Base-by-base conservation (phyloP, 1,140 invertebrate genomes). In the Drosophila tani region DNA sequence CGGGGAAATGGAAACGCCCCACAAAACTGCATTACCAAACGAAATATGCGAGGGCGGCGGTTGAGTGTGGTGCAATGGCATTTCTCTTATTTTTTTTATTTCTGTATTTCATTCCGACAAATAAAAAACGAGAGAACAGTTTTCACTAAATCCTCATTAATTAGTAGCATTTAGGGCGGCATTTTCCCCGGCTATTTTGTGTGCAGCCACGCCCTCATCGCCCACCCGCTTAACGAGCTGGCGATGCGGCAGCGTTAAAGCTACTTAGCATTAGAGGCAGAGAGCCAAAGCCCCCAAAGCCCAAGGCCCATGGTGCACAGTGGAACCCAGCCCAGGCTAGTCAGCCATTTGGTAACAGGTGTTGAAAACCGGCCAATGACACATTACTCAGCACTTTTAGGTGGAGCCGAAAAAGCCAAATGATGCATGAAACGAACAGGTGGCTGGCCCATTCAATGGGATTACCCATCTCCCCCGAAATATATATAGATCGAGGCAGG, bases 81-180 rank as follows among this genome's bases (percentile, higher is more conserved):
- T 73, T 74, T 65, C 12, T 11, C 29, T 24, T 57, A 15, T 43
- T 60, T 43, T 65, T 66, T 73, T 70, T 32, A n/a, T 27, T 50
- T 40, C 19, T 19, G 24, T 41, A 32, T 86, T 59, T 62, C 49
- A 79, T 82, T 63, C 24, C 40, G 47, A 47, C 66, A 59, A 73
- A 55, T 38, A 55, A 55, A 55, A 73, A 79, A 67, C 53, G 63
- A 80, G 68, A 35, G 35, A 80, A 80, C 69, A 81, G 85, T 90
- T 90, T 91, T 85, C 82, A 91, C 85, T 90, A 90, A 90, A 90
- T 90, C 85, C 85, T 80, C 85, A 90, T 90, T 90, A 90, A 90
- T 90, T 90, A 90, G 85, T 90, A 81, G 85, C 85, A 90, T 90
- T 90, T 91, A 91, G 81, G 65, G 82, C 85, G 79, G 81, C 78